A percentile compares a stretch with the other conserved stretches of the same genome.
These are phyloP conservation scores for Polypedilum pembai DNA, from an alignment of 1,140 invertebrate genomes.

Conservation along the genomic window DNA sequence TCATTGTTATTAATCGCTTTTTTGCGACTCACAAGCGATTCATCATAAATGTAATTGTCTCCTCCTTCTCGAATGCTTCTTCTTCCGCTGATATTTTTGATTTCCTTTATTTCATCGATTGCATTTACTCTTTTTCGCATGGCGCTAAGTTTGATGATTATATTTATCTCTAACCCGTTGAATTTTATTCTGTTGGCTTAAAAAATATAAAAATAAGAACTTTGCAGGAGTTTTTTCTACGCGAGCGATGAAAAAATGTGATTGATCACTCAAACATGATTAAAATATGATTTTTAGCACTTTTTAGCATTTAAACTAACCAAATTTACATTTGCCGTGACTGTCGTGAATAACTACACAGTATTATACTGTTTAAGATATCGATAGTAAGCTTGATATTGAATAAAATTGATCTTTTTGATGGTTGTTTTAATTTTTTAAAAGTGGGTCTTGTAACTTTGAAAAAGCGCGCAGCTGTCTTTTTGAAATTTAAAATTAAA, in stretches of 20 bases:
- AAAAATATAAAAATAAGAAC: not conserved
- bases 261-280: constrained; percentile 8
- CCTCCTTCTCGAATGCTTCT: not conserved
- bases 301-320: not conserved
- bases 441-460: no score
- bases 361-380: no score
- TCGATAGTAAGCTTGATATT: no score
- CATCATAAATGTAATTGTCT: constrained; percentile 14
- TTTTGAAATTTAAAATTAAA: no score
- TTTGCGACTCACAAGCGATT: not conserved
- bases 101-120: not conserved
- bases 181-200: no score
- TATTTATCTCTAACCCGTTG: no score
- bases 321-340: not conserved
- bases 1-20: constrained; percentile 9
- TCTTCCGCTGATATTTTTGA: not conserved
- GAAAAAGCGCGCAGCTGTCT: no score
- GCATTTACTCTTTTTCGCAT: not conserved
- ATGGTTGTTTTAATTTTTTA: no score
- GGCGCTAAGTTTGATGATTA: not conserved
- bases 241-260: constrained; percentile 26
- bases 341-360: no score
- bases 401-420: no score
- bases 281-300: not conserved
- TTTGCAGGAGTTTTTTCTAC: not conserved